These are phyloP conservation scores for Endotricha flammealis DNA, from an alignment of 2,888 invertebrate genomes.

Conservation along the genomic window DNA sequence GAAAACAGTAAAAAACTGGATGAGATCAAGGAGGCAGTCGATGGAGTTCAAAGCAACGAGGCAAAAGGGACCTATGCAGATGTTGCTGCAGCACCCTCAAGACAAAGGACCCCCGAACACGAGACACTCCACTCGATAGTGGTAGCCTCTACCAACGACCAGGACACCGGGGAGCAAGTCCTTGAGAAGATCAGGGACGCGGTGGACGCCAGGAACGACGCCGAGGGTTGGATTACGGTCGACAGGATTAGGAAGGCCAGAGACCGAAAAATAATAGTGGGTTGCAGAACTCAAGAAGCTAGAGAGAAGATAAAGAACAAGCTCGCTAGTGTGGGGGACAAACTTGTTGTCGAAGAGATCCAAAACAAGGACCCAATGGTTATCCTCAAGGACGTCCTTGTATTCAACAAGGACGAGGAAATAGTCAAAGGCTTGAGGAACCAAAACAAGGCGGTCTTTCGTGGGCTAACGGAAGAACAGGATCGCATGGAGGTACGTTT, in stretches of 20 bases:
- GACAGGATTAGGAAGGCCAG: constrained; percentile 8
- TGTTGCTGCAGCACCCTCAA: background rate
- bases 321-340: background rate
- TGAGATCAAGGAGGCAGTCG: too few species aligned
- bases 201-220: too few species aligned
- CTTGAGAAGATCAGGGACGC: too few species aligned
- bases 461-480: background rate
- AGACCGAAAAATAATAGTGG: too few species aligned
- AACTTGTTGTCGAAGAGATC: constrained; percentile 4
- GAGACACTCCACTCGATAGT: constrained; percentile 7
- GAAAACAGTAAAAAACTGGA: too few species aligned
- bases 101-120: background rate
- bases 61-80: background rate
- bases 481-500: background rate
- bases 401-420: constrained; percentile 4
- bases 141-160: constrained; percentile 4
- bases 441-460: constrained; percentile 4
- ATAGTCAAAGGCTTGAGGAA: constrained; percentile 2
- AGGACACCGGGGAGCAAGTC: constrained; percentile 9
- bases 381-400: constrained; percentile 5
- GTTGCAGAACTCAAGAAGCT: too few species aligned
- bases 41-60: too few species aligned
- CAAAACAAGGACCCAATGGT: constrained; percentile 9
- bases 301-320: constrained; percentile 6
- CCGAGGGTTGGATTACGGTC: constrained; percentile 1